These are phyloP conservation scores for Cololabis saira DNA, from an alignment of 2,113 vertebrate species.

Conservation along the genomic window DNA sequence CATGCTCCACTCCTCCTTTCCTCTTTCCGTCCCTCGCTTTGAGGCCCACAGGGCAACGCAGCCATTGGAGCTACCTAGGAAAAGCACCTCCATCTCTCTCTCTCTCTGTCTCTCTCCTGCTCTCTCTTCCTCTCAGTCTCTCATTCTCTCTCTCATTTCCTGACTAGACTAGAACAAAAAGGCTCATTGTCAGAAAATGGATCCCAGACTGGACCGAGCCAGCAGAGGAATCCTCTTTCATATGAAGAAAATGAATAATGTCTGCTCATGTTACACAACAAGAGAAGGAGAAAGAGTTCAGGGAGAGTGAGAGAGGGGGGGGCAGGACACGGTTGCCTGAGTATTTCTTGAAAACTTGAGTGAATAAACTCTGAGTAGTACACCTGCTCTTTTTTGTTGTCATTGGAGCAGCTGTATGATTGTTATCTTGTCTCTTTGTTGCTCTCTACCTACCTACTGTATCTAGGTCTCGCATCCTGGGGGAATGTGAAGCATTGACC, in stretches of 20 bases:
- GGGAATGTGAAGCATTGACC: slow-evolving; percentile 77
- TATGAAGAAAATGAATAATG: slow-evolving; percentile 51
- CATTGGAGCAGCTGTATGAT: not conserved
- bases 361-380: slow-evolving; percentile 37
- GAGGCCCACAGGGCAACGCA: slow-evolving; percentile 44
- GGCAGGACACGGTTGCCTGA: slow-evolving; percentile 24
- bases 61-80: slow-evolving; percentile 50
- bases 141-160: slow-evolving; percentile 51
- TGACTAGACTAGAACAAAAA: slow-evolving; percentile 73
- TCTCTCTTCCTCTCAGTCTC: slow-evolving; percentile 2
- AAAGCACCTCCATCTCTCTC: slow-evolving; percentile 15
- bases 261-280: slow-evolving; percentile 58
- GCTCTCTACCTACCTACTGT: too few species aligned
- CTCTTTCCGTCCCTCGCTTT: slow-evolving; percentile 46
- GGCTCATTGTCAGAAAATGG: slow-evolving; percentile 71
- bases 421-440: not conserved
- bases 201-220: slow-evolving; percentile 54
- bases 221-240: slow-evolving; percentile 58
- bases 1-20: slow-evolving; percentile 31
- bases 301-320: not conserved
- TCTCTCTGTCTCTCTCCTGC: slow-evolving; percentile 4
- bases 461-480: slow-evolving; percentile 76
- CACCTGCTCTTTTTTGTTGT: not conserved
- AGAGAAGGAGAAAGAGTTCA: slow-evolving; percentile 29
- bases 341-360: slow-evolving; percentile 27